phyloP scores from a whole-genome alignment of 2,888 invertebrate genomes.

The Hedya salicella region DNA sequence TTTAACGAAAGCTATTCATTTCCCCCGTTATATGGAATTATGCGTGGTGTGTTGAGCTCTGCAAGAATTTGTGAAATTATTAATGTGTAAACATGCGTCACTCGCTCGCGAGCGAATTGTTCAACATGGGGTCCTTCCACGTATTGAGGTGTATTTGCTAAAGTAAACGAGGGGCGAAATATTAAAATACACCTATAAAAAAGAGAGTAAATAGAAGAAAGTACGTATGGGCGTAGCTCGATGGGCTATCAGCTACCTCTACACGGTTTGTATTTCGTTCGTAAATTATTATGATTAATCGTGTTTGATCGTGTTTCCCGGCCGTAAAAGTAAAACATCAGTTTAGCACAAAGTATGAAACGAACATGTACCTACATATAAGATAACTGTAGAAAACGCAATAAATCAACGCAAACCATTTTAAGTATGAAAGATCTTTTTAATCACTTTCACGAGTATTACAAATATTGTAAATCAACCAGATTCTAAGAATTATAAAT shows the following conservation, averaged over 20 bases:
- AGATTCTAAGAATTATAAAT: too few species aligned
- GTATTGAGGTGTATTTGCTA: conserved; percentile 22
- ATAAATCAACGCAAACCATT: not conserved
- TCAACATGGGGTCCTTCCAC: conserved; percentile 21
- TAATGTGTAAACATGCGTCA: conserved; percentile 22
- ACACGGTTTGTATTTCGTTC: not conserved
- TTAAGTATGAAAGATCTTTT: not conserved
- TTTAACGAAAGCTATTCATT: conserved; percentile 58
- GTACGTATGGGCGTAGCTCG: not conserved
- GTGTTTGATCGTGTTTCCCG: conserved; percentile 11
- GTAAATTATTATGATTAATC: conserved; percentile 8
- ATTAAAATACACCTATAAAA: conserved; percentile 8
- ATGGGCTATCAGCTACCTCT: not conserved
- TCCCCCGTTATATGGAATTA: conserved; percentile 47
- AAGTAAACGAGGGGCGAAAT: conserved; percentile 17
- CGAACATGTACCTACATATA: not conserved
- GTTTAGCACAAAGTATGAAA: not conserved
- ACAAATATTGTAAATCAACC: too few species aligned
- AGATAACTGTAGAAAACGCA: not conserved
- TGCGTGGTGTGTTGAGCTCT: conserved; percentile 63
- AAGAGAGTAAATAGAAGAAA: conserved; percentile 12
- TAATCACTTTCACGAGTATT: not conserved
- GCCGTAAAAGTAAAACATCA: not conserved
- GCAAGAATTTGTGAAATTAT: conserved; percentile 48
- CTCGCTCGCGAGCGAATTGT: conserved; percentile 23